Conservation (phyloP, 2,888 invertebrate species). For the Hyalella azteca region DNA sequence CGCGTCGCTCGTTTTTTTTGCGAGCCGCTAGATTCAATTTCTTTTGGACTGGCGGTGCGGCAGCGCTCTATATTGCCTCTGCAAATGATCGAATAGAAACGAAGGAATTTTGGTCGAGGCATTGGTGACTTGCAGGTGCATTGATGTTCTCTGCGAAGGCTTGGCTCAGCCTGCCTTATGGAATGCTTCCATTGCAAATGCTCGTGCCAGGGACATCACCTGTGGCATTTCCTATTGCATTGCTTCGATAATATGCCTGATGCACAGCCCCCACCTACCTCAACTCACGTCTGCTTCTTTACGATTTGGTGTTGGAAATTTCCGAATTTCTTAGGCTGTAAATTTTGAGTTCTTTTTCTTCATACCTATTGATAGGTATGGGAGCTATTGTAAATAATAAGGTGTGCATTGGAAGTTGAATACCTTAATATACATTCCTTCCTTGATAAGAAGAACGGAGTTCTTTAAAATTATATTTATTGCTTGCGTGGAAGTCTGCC, state of each 20-base stretch:
- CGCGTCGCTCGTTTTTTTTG: background rate
- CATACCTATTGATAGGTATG: too few relatives aligned
- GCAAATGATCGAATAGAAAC: slow-evolving; percentile 10
- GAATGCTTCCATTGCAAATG: slow-evolving; percentile 1
- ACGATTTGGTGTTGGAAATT: too few relatives aligned
- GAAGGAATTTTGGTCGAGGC: slow-evolving; percentile 11
- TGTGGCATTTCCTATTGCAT: slow-evolving; percentile 30
- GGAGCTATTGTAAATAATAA: too few relatives aligned
- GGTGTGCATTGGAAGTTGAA: too few relatives aligned
- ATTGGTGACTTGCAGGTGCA: slow-evolving; percentile 9
- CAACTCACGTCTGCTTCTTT: background rate
- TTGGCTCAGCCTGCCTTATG: background rate
- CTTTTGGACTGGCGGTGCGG: background rate
- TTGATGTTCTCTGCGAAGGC: background rate
- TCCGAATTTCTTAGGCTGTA: too few relatives aligned
- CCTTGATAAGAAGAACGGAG: too few relatives aligned
- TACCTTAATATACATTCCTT: too few relatives aligned
- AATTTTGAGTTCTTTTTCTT: too few relatives aligned
- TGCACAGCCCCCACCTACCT: background rate
- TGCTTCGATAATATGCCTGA: background rate
- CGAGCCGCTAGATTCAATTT: slow-evolving; percentile 7
- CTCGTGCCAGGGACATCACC: slow-evolving; percentile 9
- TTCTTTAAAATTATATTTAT: too few relatives aligned
- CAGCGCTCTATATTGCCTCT: slow-evolving; percentile 10
- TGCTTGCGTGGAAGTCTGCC: too few relatives aligned